These are phyloP conservation scores for Dasysyrphus albostriatus DNA, from an alignment of 2,888 invertebrate species.

Conservation along the genomic window DNA sequence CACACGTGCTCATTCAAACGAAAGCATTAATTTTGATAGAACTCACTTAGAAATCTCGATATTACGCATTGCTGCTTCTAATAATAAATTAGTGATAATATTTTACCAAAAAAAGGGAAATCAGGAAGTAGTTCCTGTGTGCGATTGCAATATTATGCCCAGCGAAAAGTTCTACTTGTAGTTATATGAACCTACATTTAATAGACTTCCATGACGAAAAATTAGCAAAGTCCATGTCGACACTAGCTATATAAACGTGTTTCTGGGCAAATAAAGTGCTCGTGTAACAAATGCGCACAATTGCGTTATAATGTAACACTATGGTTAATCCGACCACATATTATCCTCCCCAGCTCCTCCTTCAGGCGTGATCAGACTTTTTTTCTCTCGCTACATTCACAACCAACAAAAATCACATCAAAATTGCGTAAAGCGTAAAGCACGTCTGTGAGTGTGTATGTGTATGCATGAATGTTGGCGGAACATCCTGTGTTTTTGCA, in stretches of 20 bases:
- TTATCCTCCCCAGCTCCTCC: not conserved
- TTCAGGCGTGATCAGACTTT: not conserved
- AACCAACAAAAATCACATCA: constrained; percentile 24
- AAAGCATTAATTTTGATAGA: constrained; percentile 44
- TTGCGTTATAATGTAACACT: constrained; percentile 40
- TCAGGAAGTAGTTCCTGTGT: not conserved
- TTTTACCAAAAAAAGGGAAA: constrained; percentile 5
- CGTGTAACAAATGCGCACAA: constrained; percentile 47
- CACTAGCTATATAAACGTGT: not conserved
- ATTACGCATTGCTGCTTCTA: constrained; percentile 55
- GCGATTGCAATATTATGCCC: not conserved
- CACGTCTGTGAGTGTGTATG: not conserved
- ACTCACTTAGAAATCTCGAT: constrained; percentile 32
- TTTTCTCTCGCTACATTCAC: not conserved
- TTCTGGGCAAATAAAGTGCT: constrained; percentile 16
- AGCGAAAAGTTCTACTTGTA: not conserved
- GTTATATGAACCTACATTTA: constrained; percentile 41
- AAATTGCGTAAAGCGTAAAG: not conserved
- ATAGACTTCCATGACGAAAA: constrained; percentile 4
- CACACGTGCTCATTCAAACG: constrained; percentile 34
- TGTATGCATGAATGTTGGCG: not conserved
- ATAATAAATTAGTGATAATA: constrained; percentile 31
- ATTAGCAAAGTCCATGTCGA: not conserved
- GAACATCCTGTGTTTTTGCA: constrained; percentile 25
- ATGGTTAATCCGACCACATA: constrained; percentile 11